Evolutionary conservation across 1,140 invertebrate genomes (phyloP).

Genomic region (Eriocheir sinensis): DNA sequence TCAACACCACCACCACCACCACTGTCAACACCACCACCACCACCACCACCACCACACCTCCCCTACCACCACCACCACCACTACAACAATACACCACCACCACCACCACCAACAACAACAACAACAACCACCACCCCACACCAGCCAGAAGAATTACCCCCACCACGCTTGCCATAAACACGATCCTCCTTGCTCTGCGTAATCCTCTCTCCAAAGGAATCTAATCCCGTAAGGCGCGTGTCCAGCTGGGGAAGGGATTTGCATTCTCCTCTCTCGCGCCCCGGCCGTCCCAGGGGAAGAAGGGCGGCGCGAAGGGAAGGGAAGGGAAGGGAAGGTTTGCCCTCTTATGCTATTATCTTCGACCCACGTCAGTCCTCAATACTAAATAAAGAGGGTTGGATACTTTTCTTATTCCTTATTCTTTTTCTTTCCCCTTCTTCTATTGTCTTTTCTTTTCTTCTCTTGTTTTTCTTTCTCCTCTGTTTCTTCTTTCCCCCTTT

Average conservation of each 20-base stretch:
- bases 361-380: constrained; percentile 56
- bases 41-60: background rate
- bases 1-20: too few relatives aligned
- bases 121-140: too few relatives aligned
- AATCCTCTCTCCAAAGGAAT: constrained; percentile 76
- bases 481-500: background rate
- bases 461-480: background rate
- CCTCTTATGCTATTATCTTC: constrained; percentile 69
- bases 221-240: constrained; percentile 71
- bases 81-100: too few relatives aligned
- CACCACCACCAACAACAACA: too few relatives aligned
- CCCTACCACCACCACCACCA: background rate
- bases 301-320: constrained; percentile 31
- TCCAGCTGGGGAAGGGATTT: constrained; percentile 74
- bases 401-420: background rate
- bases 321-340: constrained; percentile 65
- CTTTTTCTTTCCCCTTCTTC: background rate
- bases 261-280: constrained; percentile 70
- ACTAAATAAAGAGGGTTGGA: background rate
- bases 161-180: constrained; percentile 57
- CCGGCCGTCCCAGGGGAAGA: constrained; percentile 48
- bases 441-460: background rate
- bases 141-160: too few relatives aligned
- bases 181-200: constrained; percentile 69
- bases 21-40: background rate